Evolutionary conservation across 2,888 invertebrate genomes (phyloP).

Genomic region (Drosophila meridiana): DNA sequence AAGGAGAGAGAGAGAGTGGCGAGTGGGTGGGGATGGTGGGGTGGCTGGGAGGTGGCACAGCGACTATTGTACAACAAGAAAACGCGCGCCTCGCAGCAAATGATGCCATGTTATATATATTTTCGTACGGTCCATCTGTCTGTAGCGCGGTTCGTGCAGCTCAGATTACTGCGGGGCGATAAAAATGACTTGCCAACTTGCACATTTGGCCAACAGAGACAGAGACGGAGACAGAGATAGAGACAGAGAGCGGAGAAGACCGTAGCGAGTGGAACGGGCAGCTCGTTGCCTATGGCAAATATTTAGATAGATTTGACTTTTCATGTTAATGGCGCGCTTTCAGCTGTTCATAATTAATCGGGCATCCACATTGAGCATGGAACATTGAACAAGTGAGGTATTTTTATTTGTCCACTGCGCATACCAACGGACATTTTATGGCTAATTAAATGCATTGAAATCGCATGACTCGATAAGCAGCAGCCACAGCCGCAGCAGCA

Average conservation of each 20-base stretch:
- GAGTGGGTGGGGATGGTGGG: not conserved
- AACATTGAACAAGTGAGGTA: conserved; percentile 66
- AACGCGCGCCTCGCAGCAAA: conserved; percentile 78
- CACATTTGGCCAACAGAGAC: conserved; percentile 70
- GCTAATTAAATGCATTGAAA: conserved; percentile 73
- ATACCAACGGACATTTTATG: conserved; percentile 71
- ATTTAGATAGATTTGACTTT: conserved; percentile 81
- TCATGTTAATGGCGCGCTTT: conserved; percentile 81
- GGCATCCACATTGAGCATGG: conserved; percentile 69
- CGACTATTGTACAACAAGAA: conserved; percentile 74
- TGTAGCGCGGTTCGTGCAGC: conserved; percentile 68
- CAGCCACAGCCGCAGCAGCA: not conserved
- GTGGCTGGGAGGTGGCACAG: conserved; percentile 20
- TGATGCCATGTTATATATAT: conserved; percentile 79
- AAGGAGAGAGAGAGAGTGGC: conserved; percentile 16
- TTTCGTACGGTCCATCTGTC: conserved; percentile 44
- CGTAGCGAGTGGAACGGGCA: conserved; percentile 34
- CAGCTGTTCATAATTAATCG: conserved; percentile 80
- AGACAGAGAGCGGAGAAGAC: conserved; percentile 11
- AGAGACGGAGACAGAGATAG: conserved; percentile 3
- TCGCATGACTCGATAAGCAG: conserved; percentile 49
- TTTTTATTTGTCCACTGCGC: conserved; percentile 66
- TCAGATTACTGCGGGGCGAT: conserved; percentile 78
- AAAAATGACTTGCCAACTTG: conserved; percentile 80
- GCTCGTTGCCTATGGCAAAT: conserved; percentile 69